Conservation (phyloP, 2,888 invertebrate species). For the Luperina nickerlii region DNA sequence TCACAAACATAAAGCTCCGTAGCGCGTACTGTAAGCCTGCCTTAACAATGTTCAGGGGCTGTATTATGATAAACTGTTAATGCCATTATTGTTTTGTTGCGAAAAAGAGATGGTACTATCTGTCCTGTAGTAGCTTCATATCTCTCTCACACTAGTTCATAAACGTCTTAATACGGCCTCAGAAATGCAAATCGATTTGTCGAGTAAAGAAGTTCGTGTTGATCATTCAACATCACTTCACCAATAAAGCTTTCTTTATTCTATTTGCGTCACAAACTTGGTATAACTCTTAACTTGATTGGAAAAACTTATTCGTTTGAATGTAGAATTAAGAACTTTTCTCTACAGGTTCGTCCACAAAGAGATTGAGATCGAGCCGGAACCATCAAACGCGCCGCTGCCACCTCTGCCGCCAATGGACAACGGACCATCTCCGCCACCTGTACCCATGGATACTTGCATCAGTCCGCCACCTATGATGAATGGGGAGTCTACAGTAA, state of each 20-base stretch:
- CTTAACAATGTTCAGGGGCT: no score
- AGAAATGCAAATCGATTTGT: not conserved
- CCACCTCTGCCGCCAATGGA: constrained; percentile 74
- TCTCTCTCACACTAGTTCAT: not conserved
- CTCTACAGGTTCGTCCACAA: constrained; percentile 57
- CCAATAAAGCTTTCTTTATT: not conserved
- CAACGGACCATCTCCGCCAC: constrained; percentile 73
- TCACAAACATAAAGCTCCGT: constrained; percentile 1
- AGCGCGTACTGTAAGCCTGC: not conserved
- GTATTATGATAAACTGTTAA: not conserved
- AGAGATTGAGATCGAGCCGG: constrained; percentile 72
- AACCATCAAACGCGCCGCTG: constrained; percentile 75
- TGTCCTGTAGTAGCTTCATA: not conserved
- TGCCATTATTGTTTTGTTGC: not conserved
- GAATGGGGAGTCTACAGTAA: constrained; percentile 84
- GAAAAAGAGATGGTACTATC: no score
- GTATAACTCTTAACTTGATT: not conserved
- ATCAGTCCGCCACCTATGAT: constrained; percentile 83
- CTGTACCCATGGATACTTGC: constrained; percentile 83
- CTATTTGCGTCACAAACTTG: no score
- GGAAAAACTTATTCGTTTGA: not conserved
- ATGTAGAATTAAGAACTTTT: not conserved
- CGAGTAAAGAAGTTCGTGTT: not conserved
- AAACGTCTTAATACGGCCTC: not conserved
- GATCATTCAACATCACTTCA: not conserved